Evolutionary conservation across 1,140 invertebrate species (phyloP).

Genomic region (Schlechtendalia chinensis): DNA sequence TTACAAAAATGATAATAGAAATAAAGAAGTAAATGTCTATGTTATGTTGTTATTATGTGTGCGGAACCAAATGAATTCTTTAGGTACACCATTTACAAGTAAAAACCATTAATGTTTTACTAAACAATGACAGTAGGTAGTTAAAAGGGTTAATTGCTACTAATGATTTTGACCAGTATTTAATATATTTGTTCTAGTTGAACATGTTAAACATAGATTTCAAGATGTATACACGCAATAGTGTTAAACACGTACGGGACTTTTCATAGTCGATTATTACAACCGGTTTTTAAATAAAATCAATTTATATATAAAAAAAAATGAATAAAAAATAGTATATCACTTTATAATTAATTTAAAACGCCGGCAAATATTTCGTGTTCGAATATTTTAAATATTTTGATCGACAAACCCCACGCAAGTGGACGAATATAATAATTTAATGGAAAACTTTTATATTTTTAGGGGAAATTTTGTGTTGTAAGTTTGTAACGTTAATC

Average conservation of each 20-base stretch:
- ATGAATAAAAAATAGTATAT: too few relatives aligned
- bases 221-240: background rate
- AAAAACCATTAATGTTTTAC: background rate
- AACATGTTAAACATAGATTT: background rate
- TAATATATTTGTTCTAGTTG: background rate
- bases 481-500: too few relatives aligned
- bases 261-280: too few relatives aligned
- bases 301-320: too few relatives aligned
- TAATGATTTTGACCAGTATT: background rate
- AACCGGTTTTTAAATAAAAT: too few relatives aligned
- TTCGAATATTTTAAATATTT: too few relatives aligned
- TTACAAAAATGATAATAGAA: background rate
- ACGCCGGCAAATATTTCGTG: too few relatives aligned
- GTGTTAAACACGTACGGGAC: background rate
- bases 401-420: too few relatives aligned
- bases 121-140: background rate
- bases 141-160: background rate
- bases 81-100: background rate
- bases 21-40: background rate
- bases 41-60: background rate
- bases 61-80: background rate
- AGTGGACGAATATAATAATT: too few relatives aligned
- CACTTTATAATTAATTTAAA: too few relatives aligned
- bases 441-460: too few relatives aligned
- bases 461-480: too few relatives aligned